Evolutionary conservation across 2,888 invertebrate species (phyloP).

Genomic region (Eugnorisma glareosa): DNA sequence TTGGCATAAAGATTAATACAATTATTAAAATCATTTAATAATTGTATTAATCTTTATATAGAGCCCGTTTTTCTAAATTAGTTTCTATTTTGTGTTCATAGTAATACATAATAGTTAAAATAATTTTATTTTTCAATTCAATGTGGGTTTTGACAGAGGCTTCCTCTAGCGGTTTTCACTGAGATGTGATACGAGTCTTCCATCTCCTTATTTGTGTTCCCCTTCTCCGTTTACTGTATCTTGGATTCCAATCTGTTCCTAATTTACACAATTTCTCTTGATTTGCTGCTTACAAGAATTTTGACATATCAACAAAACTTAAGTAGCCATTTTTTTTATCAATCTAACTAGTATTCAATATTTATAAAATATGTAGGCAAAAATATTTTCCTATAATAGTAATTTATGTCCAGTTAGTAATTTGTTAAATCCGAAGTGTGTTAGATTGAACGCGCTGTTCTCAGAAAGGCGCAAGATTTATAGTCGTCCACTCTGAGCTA

Average conservation of each 20-base stretch:
- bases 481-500: slow-evolving; percentile 13
- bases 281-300: background rate
- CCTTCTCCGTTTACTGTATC: background rate
- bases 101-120: background rate
- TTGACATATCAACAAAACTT: background rate
- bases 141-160: background rate
- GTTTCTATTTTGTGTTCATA: background rate
- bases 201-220: background rate
- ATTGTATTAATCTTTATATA: too few relatives aligned
- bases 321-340: background rate
- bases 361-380: background rate
- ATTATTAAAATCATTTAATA: too few relatives aligned
- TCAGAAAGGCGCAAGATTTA: slow-evolving; percentile 44
- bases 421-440: slow-evolving; percentile 31
- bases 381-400: background rate
- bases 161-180: background rate
- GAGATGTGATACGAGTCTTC: background rate
- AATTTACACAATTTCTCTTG: background rate
- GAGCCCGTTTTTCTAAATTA: background rate
- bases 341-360: background rate
- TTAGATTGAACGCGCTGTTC: slow-evolving; percentile 24
- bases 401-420: slow-evolving; percentile 12
- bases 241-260: background rate
- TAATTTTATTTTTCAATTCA: background rate
- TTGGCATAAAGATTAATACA: slow-evolving; percentile 3